Base-by-base conservation (phyloP, 1,140 invertebrate species). In the Idris sp. region DNA sequence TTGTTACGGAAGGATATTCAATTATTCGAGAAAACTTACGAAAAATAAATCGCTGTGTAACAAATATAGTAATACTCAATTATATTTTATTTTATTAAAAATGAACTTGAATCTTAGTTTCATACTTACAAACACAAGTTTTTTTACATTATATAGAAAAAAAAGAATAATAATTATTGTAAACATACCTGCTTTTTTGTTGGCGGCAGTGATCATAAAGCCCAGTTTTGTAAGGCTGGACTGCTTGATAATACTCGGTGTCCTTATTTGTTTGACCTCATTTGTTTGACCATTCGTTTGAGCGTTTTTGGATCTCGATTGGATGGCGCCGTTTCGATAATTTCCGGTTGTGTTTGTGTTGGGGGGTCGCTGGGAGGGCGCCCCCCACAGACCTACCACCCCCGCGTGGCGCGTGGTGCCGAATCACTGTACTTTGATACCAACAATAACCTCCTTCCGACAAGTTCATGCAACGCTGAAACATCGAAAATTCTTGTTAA, bases 201-300 rank as follows among this genome's bases (percentile, higher is more conserved):
- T 89, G 58, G 91, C 90, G 48, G 91, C 90, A 33, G 90, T 91
- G 77, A 92, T 89, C 87, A 91, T 91, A 61, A 89, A 89, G n/a
- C 90, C 90, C 58, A 92, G 88, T 81, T 90, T 90, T 18, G 91
- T 91, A 80, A 92, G 90, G 85, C 91, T 91, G 43, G 91, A 90
- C 81, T 92, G 91, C 51, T 91, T 88, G 83, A 91, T 92, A 76
- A 92, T 90, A 78, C 79, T 87, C 78, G 76, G 89, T 72, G 79
- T 89, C 78, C 87, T 84, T 79, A 88, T 86, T 78, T 88, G 83
- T 78, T 86, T 88, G 72, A 79, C 73, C 30, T 72, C 68, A 53
- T 72, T 72, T 35, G 56, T 62, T 61, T 71, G 54, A 31, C 54
- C 67, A 18, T 72, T 72, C n/a, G 56, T 72, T 58, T 72, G 68